A percentile compares a stretch with the other conserved stretches of the same genome.
phyloP scores from a whole-genome alignment of 1,140 invertebrate genomes.

The Achroia grisella region DNA sequence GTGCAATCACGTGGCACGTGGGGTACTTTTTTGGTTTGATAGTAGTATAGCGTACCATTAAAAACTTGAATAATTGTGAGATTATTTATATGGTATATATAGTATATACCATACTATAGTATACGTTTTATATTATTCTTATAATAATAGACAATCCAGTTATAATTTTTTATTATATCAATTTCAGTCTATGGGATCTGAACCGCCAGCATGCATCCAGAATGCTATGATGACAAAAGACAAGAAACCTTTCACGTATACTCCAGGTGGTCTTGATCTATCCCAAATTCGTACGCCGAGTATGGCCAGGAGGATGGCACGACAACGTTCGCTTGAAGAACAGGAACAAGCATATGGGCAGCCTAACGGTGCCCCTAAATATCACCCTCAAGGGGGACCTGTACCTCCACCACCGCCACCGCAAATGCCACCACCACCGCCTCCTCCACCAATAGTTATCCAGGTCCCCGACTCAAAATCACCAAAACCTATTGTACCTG shows the following conservation, averaged over 20 bases:
- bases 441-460: constrained; percentile 74
- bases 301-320: constrained; percentile 87
- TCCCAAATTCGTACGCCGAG: constrained; percentile 92
- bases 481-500: constrained; percentile 57
- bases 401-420: constrained; percentile 74
- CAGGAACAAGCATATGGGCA: constrained; percentile 69
- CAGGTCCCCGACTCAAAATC: constrained; percentile 63
- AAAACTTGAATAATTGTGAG: too few species aligned
- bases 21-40: too few species aligned
- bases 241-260: constrained; percentile 96
- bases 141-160: background rate
- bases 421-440: constrained; percentile 67
- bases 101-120: too few species aligned
- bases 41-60: too few species aligned
- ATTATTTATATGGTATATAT: too few species aligned
- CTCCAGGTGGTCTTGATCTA: constrained; percentile 91
- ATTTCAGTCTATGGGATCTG: constrained; percentile 68
- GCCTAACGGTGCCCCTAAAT: constrained; percentile 66
- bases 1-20: too few species aligned
- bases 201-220: constrained; percentile 91
- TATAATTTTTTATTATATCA: constrained; percentile 10
- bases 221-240: constrained; percentile 96
- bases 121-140: background rate
- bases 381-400: constrained; percentile 61
- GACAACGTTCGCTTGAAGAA: constrained; percentile 73